Percentiles rank a stretch among this genome's conserved stretches.
phyloP scores from a whole-genome alignment of 2,113 vertebrate genomes.

The Nettapus auritus region DNA sequence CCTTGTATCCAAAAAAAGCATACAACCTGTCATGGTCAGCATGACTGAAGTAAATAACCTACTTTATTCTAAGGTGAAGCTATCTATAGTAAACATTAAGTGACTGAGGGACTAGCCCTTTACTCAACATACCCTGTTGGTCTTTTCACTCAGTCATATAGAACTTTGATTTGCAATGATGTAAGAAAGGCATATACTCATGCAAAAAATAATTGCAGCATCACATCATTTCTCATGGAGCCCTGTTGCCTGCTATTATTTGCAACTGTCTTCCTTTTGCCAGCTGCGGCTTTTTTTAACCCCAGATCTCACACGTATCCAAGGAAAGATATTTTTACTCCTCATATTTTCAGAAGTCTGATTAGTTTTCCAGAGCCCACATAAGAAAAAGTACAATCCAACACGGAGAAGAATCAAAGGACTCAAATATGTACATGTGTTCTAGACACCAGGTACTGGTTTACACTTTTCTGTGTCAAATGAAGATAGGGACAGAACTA shows the following conservation, averaged over 20 bases:
- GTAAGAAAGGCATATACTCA: constrained; percentile 9
- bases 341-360: constrained; percentile 40
- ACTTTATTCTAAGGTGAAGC: neutral
- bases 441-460: neutral
- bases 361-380: constrained; percentile 39
- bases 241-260: constrained; percentile 1
- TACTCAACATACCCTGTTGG: neutral
- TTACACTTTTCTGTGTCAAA: neutral
- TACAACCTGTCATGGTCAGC: neutral
- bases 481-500: neutral
- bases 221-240: constrained; percentile 38
- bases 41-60: neutral
- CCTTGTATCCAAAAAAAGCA: neutral
- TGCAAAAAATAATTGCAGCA: constrained; percentile 35
- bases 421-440: neutral
- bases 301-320: constrained; percentile 9
- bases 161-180: neutral
- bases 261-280: constrained; percentile 30
- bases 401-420: neutral
- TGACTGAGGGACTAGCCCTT: neutral
- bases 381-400: constrained; percentile 4
- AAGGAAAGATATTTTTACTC: constrained; percentile 48
- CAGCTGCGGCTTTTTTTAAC: constrained; percentile 43
- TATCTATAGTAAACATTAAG: constrained; percentile 30
- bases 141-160: neutral